phyloP scores from a whole-genome alignment of 2,797 vertebrate species.

The Sebastes taczanowskii region DNA sequence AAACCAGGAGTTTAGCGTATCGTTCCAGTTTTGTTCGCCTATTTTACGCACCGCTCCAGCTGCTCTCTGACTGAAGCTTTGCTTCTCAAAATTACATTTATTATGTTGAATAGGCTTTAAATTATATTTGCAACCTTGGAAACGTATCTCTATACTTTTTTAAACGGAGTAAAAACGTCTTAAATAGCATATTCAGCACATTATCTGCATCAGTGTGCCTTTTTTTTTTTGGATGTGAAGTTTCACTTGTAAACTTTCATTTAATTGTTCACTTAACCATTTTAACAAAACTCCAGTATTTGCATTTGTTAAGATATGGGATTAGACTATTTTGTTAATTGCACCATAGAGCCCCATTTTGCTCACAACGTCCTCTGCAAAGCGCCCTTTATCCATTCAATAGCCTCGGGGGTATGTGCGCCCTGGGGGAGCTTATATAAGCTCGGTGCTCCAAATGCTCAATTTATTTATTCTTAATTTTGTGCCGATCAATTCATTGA shows the following conservation, averaged over 20 bases:
- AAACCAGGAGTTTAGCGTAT: not conserved
- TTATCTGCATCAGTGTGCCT: constrained; percentile 90
- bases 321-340: constrained; percentile 99
- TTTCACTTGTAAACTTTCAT: constrained; percentile 94
- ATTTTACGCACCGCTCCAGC: constrained; percentile 68
- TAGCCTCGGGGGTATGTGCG: constrained; percentile 93
- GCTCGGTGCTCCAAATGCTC: constrained; percentile 97
- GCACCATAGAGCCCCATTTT: constrained; percentile 95
- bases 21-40: constrained; percentile 26
- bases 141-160: constrained; percentile 79
- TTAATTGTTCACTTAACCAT: constrained; percentile 99
- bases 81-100: constrained; percentile 84
- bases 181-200: constrained; percentile 82
- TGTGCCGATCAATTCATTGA: constrained; percentile 99
- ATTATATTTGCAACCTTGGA: constrained; percentile 85
- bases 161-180: constrained; percentile 79
- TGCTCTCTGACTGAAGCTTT: constrained; percentile 36
- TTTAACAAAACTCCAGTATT: constrained; percentile 99
- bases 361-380: constrained; percentile 92
- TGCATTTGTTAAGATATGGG: constrained; percentile 99
- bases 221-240: constrained; percentile 86
- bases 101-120: constrained; percentile 90
- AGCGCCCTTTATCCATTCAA: constrained; percentile 95
- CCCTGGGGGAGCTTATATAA: constrained; percentile 98
- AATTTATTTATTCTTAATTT: constrained; percentile 99